These are phyloP conservation scores for Coecobrya sp. DNA, from an alignment of 2,888 invertebrate genomes.

Conservation along the genomic window DNA sequence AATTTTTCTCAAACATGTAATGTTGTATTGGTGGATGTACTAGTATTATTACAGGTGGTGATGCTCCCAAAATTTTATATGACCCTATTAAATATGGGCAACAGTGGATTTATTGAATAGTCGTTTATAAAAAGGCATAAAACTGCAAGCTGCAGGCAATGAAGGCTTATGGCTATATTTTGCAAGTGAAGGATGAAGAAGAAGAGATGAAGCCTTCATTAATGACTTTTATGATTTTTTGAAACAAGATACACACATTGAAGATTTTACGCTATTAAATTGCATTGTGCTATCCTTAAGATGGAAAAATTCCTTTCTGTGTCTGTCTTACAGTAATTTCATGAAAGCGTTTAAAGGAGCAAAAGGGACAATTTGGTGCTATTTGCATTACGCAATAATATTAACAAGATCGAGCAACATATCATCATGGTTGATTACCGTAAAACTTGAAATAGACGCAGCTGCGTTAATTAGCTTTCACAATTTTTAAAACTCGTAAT, in stretches of 20 bases:
- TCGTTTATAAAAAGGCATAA: slow-evolving; percentile 53
- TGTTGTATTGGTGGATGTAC: neutral
- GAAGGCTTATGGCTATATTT: slow-evolving; percentile 16
- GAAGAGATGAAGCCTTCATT: neutral
- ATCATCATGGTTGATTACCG: neutral
- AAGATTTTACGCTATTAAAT: neutral
- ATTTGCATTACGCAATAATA: slow-evolving; percentile 6
- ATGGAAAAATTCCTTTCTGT: too few species aligned
- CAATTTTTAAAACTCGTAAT: too few species aligned
- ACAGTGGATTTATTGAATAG: slow-evolving; percentile 54
- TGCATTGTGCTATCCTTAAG: too few species aligned
- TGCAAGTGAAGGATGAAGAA: neutral
- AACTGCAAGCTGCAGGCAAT: neutral
- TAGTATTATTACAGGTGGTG: neutral
- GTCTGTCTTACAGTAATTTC: neutral
- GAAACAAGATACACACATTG: neutral
- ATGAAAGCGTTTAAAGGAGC: neutral
- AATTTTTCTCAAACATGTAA: slow-evolving; percentile 6
- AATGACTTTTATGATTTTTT: neutral
- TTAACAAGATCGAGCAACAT: neutral
- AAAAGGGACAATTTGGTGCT: neutral
- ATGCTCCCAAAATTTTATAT: slow-evolving; percentile 19
- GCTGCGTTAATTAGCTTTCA: too few species aligned
- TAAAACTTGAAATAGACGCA: too few species aligned
- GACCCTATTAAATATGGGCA: slow-evolving; percentile 23